Conservation (phyloP, 37 sponge, comb jelly and placozoan genomes). For the Aplysina aerophoba region DNA sequence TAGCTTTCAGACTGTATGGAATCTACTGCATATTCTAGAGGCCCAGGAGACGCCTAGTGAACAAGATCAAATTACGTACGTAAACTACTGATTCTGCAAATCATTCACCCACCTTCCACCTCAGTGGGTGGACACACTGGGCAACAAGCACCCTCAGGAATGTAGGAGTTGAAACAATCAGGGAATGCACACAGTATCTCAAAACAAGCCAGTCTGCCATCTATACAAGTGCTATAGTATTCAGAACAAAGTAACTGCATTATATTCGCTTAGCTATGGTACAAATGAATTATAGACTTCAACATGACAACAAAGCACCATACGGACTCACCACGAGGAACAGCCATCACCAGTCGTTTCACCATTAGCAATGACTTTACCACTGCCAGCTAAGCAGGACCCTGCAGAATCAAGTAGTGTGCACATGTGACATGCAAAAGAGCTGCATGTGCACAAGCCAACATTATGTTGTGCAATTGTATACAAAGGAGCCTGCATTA, state of each 20-base stretch:
- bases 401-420: background rate
- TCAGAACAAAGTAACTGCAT: too few species aligned
- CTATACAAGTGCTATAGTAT: background rate
- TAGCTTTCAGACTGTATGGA: too few species aligned
- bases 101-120: too few species aligned
- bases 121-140: conserved; percentile 19
- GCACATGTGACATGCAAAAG: too few species aligned
- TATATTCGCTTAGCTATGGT: background rate
- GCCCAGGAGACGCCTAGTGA: too few species aligned
- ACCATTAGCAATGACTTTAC: background rate
- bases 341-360: background rate
- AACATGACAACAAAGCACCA: too few species aligned
- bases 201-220: background rate
- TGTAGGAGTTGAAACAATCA: background rate
- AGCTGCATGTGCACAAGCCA: too few species aligned
- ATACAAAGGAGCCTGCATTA: too few species aligned
- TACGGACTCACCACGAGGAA: background rate
- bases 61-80: too few species aligned
- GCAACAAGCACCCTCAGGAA: conserved; percentile 1
- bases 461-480: too few species aligned
- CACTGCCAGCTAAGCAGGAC: background rate
- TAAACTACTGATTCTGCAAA: too few species aligned
- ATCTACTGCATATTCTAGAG: too few species aligned
- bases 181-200: background rate
- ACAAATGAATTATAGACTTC: background rate